These are phyloP conservation scores for Ophiothrix spiculata DNA, from an alignment of 35 echinoderm and acorn worm genomes.

Conservation along the genomic window DNA sequence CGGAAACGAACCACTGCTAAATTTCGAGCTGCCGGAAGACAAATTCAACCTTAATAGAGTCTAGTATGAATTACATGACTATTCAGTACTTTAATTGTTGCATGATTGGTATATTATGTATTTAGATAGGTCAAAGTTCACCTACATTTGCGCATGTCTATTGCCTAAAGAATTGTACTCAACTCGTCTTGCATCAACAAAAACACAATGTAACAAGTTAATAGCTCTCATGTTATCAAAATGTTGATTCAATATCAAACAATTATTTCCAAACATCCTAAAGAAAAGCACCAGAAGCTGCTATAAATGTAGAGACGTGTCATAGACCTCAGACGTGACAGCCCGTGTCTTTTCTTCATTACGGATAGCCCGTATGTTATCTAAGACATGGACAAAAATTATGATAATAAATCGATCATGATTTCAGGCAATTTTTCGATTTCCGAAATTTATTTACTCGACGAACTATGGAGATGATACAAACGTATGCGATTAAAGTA, in stretches of 20 bases:
- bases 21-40: too few species aligned
- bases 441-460: constrained; percentile 3
- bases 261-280: neutral
- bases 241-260: neutral
- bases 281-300: neutral
- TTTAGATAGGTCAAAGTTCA: neutral
- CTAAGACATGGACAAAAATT: constrained; percentile 8
- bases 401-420: constrained; percentile 5
- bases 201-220: neutral
- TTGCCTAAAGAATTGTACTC: neutral
- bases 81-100: too few species aligned
- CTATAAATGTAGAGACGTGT: neutral
- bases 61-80: too few species aligned
- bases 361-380: neutral
- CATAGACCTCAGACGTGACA: constrained; percentile 2
- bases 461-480: neutral
- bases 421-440: constrained; percentile 8
- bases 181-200: neutral
- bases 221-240: neutral
- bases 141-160: neutral
- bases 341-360: neutral
- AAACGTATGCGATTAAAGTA: neutral
- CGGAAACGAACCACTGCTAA: too few species aligned
- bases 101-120: neutral
- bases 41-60: too few species aligned